Percentiles rank a stretch among this genome's conserved stretches.
These are phyloP conservation scores for Sycophila texana DNA, from an alignment of 2,888 invertebrate species.

Conservation along the genomic window DNA sequence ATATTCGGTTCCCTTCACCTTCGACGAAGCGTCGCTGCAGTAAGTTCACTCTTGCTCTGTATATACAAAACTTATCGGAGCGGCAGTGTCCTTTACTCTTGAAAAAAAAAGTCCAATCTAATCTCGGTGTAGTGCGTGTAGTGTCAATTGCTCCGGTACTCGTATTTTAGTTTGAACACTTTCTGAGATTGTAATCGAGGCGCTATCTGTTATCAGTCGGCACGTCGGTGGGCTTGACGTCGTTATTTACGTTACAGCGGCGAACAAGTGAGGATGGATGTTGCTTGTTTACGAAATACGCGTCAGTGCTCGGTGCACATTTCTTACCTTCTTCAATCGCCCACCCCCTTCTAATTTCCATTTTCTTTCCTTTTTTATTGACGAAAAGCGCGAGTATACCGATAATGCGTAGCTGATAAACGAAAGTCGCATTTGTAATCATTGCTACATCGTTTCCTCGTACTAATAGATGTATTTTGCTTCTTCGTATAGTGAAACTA, in stretches of 20 bases:
- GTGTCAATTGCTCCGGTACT: neutral
- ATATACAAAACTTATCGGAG: neutral
- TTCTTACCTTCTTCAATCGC: neutral
- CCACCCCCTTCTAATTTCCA: no score
- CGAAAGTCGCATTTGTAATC: neutral
- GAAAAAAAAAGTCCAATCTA: neutral
- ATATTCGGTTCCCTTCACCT: neutral
- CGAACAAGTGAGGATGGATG: neutral
- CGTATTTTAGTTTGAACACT: neutral
- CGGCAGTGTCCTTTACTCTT: neutral
- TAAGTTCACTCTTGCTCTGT: neutral
- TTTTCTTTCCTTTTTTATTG: no score
- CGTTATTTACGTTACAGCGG: neutral
- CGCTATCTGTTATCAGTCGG: neutral
- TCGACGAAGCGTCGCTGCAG: neutral
- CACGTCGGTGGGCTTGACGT: neutral
- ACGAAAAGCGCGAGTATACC: neutral
- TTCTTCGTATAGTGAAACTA: neutral
- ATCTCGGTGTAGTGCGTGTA: neutral
- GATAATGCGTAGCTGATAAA: neutral
- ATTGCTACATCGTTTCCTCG: constrained; percentile 11
- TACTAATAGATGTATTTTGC: neutral
- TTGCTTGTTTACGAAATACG: neutral
- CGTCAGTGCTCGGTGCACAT: neutral
- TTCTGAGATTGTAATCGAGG: constrained; percentile 3